A percentile compares a stretch with the other conserved stretches of the same genome.
Evolutionary conservation across 2,888 invertebrate species (phyloP).

Genomic region (Drosophila helvetica): DNA sequence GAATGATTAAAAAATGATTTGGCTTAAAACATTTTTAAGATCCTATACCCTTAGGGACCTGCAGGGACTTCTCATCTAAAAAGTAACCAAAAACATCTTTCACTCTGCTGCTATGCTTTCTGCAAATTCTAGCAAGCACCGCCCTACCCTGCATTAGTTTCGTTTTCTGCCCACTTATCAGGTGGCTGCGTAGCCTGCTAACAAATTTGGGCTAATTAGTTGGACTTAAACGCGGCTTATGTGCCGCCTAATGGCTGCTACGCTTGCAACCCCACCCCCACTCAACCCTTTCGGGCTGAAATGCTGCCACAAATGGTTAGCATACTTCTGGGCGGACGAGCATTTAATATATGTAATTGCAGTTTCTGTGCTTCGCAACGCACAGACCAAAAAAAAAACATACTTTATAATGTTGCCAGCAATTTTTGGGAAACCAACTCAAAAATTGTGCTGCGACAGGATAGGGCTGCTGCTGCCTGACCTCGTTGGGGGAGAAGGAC

Average conservation of each 20-base stretch:
- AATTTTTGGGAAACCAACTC: conserved; percentile 40
- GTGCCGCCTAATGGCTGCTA: conserved; percentile 46
- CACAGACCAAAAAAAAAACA: conserved; percentile 15
- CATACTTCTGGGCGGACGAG: conserved; percentile 48
- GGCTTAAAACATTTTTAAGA: too few species aligned
- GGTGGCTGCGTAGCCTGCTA: conserved; percentile 59
- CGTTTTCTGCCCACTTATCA: conserved; percentile 51
- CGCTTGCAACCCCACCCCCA: background rate
- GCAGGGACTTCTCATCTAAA: background rate
- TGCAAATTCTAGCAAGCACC: background rate
- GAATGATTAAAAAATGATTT: too few species aligned
- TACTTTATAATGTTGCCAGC: conserved; percentile 37
- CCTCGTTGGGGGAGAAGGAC: conserved; percentile 9
- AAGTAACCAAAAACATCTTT: background rate
- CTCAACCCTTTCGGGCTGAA: conserved; percentile 6
- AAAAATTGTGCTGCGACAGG: conserved; percentile 13
- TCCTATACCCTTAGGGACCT: too few species aligned
- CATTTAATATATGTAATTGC: conserved; percentile 59
- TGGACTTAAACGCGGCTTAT: conserved; percentile 69
- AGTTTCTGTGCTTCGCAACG: conserved; percentile 44
- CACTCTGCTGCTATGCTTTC: background rate
- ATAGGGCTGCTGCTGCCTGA: background rate
- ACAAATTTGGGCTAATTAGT: conserved; percentile 75
- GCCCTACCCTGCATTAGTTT: background rate
- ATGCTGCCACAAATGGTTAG: conserved; percentile 55